Conservation (phyloP, 2,113 vertebrate species). For the Elgaria multicarinata region DNA sequence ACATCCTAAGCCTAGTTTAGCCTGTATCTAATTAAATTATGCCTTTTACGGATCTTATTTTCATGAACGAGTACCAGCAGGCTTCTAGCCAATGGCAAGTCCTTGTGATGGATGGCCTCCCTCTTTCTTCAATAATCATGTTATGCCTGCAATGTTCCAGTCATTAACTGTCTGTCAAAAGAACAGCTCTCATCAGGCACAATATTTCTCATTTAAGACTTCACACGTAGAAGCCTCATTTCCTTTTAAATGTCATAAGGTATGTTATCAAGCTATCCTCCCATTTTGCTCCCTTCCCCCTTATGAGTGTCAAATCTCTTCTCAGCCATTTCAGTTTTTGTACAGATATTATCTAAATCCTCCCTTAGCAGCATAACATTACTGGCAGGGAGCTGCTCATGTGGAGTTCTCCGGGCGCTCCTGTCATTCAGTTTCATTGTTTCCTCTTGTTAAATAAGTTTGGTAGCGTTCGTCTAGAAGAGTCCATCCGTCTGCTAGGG, state of each 20-base stretch:
- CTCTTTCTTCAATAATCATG: constrained; percentile 41
- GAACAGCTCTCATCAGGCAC: constrained; percentile 33
- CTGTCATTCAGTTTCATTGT: neutral
- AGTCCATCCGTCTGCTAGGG: neutral
- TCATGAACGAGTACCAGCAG: constrained; percentile 36
- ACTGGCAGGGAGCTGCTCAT: neutral
- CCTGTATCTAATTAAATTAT: constrained; percentile 55
- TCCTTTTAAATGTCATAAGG: constrained; percentile 31
- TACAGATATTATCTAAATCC: constrained; percentile 35
- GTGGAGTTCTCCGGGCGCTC: neutral
- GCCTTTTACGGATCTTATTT: constrained; percentile 41
- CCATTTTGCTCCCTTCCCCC: neutral
- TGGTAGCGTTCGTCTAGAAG: neutral
- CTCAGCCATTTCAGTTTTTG: constrained; percentile 26
- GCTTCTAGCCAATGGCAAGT: constrained; percentile 37
- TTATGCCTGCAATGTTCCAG: constrained; percentile 65
- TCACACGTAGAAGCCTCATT: constrained; percentile 44
- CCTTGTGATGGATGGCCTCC: constrained; percentile 17
- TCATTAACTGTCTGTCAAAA: constrained; percentile 55
- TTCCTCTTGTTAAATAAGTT: constrained; percentile 9
- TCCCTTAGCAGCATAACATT: constrained; percentile 9
- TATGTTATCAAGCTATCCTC: constrained; percentile 28
- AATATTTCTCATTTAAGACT: constrained; percentile 54
- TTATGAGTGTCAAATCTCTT: constrained; percentile 45
- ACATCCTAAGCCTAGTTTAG: constrained; percentile 12